Conservation (phyloP, 2,113 vertebrate species). For the Picathartes gymnocephalus region DNA sequence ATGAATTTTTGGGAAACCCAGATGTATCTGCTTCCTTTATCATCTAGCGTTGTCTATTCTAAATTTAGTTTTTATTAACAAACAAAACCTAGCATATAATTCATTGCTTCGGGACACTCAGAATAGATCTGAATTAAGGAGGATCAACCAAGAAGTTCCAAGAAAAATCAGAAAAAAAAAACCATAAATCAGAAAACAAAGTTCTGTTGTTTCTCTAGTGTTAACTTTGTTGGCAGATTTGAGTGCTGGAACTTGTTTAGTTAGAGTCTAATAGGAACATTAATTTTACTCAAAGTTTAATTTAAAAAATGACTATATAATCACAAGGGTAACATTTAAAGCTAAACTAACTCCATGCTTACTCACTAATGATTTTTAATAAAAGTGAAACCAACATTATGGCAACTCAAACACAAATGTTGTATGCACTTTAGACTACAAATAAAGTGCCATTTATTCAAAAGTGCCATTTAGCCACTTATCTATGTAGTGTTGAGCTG, state of each 20-base stretch:
- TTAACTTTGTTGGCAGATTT: not conserved
- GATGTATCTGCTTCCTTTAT: not conserved
- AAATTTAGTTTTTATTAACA: not conserved
- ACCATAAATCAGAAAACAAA: not conserved
- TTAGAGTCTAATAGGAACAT: not conserved
- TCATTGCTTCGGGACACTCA: not conserved
- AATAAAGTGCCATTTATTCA: constrained; percentile 41
- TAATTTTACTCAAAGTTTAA: not conserved
- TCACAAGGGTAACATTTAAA: constrained; percentile 8
- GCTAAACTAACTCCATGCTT: not conserved
- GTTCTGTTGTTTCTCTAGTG: not conserved
- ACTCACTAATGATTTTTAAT: constrained; percentile 21
- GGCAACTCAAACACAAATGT: not conserved
- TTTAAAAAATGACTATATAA: not conserved
- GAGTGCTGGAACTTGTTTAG: not conserved
- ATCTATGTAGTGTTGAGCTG: not conserved
- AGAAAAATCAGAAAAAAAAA: not conserved
- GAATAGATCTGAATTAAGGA: not conserved
- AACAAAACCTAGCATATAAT: not conserved
- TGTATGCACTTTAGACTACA: not conserved
- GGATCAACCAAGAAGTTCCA: not conserved
- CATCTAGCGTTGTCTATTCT: not conserved
- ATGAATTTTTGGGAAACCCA: not conserved
- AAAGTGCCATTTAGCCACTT: constrained; percentile 13
- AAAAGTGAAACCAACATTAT: constrained; percentile 18